Conservation (phyloP, 2,797 vertebrate genomes). For the Lacerta viridis region DNA sequence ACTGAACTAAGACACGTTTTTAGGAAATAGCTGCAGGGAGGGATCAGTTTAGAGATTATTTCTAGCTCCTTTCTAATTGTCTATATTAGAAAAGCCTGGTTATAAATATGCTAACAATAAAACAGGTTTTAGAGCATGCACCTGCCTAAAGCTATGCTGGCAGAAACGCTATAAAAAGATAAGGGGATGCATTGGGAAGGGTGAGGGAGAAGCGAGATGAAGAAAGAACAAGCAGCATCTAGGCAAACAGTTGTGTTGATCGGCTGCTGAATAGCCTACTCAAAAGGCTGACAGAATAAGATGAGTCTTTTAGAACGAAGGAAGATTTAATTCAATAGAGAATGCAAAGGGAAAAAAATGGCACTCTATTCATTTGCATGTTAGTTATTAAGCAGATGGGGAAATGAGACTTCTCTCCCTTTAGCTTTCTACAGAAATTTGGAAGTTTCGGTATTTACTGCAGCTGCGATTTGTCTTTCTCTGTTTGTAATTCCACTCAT, state of each 20-base stretch:
- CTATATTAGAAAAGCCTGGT: slow-evolving; percentile 65
- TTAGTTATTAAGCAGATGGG: slow-evolving; percentile 68
- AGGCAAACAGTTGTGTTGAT: slow-evolving; percentile 62
- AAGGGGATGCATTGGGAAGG: slow-evolving; percentile 53
- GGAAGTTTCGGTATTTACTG: slow-evolving; percentile 57
- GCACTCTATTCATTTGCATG: slow-evolving; percentile 69
- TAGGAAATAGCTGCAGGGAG: not conserved
- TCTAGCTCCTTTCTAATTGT: slow-evolving; percentile 68
- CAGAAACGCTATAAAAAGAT: slow-evolving; percentile 57
- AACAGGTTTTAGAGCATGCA: slow-evolving; percentile 54
- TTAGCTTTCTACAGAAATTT: slow-evolving; percentile 60
- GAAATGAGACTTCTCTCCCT: slow-evolving; percentile 64
- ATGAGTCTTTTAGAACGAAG: slow-evolving; percentile 71
- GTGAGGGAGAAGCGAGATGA: slow-evolving; percentile 50
- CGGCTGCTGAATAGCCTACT: slow-evolving; percentile 66
- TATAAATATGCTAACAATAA: slow-evolving; percentile 69
- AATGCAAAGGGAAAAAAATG: slow-evolving; percentile 69
- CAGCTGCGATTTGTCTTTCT: slow-evolving; percentile 57
- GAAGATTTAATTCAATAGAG: slow-evolving; percentile 76
- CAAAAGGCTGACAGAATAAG: slow-evolving; percentile 73
- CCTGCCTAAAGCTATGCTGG: slow-evolving; percentile 61
- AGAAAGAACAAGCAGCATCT: slow-evolving; percentile 60
- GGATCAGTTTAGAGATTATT: slow-evolving; percentile 34
- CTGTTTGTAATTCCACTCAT: slow-evolving; percentile 55
- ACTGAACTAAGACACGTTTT: not conserved